These are phyloP conservation scores for Caenorhabditis sp. DNA, from an alignment of 2,888 invertebrate species.

Conservation along the genomic window DNA sequence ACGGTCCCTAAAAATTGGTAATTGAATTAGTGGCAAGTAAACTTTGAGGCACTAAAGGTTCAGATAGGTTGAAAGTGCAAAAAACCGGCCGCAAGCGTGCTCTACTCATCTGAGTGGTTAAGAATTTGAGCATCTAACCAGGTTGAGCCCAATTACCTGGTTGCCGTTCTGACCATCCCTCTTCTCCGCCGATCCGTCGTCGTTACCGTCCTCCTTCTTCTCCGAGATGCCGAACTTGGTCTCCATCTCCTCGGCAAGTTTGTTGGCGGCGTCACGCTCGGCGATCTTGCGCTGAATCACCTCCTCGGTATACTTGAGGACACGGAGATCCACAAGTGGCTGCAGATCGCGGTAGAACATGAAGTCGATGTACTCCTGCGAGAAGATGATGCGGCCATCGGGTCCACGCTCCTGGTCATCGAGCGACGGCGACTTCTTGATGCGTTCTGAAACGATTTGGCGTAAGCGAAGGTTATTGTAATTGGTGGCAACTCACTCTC, in stretches of 20 bases:
- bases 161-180: too few species aligned
- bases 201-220: neutral
- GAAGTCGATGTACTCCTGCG: slow-evolving; percentile 37
- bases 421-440: slow-evolving; percentile 10
- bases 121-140: too few species aligned
- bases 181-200: too few species aligned
- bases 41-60: slow-evolving; percentile 4
- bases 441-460: slow-evolving; percentile 13
- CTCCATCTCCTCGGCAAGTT: neutral
- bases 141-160: too few species aligned
- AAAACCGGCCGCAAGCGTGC: too few species aligned
- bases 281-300: slow-evolving; percentile 2
- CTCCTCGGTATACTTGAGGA: slow-evolving; percentile 4
- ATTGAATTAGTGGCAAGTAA: slow-evolving; percentile 1
- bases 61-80: neutral
- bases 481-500: slow-evolving; percentile 20
- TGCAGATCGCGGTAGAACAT: slow-evolving; percentile 34
- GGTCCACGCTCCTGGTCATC: slow-evolving; percentile 21
- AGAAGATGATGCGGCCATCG: slow-evolving; percentile 31
- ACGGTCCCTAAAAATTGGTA: slow-evolving; percentile 25
- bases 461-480: neutral
- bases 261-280: slow-evolving; percentile 1
- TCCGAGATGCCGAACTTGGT: neutral
- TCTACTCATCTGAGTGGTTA: too few species aligned
- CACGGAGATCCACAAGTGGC: slow-evolving; percentile 34